Evolutionary conservation across 2,888 invertebrate genomes (phyloP), one percentile per base, ranked within the genome.

Genomic region (Brachypalpus laphriformis): DNA sequence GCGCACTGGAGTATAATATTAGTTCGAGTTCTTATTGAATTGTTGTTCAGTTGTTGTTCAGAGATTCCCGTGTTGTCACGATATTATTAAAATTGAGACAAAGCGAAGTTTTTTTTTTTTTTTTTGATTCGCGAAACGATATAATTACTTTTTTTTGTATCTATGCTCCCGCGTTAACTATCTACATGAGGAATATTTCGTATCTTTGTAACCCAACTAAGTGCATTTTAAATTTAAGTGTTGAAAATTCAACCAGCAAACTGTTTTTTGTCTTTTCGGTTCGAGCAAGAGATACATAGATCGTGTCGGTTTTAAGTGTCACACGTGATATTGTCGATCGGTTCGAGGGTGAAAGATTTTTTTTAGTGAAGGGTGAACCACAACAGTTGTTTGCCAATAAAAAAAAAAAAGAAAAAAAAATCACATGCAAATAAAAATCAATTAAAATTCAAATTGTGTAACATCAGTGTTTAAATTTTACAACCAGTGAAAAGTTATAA

Each of bases 21-120:
- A 85, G 85, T 85, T 85, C 75, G 75, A 85, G 85, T 85, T 85
- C 85, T 85, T 85, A 85, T 85, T 85, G 85, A 85, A 80, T 81
- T 71, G 81, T 56, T 85, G 70, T 81, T 85, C 85, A 85, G 85
- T 85, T 85, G 81, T 75, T 85, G 70, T 85, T 85, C 81, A 81
- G 85, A 85, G 81, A 85, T 80, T 85, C 85, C 80, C 85, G 81
- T 80, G 85, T 81, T 85, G 85, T 85, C 85, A 85, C 85, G 85
- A 85, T 61, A 81, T 80, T 66, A 85, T 31, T 70, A 75, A 74
- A 80, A 71, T 85, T 66, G 40, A 76, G 63, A 75, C 59, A 66
- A 59, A 68, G 56, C 57, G 59, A 66, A 34, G 45, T 25, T 49
- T 18, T 20, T 34, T 42, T 31, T 59, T 20, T 37, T 25, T 31